A percentile compares a stretch with the other conserved stretches of the same genome.
phyloP scores from a whole-genome alignment of 2,888 invertebrate species.

The Pristionchus japonicus region DNA sequence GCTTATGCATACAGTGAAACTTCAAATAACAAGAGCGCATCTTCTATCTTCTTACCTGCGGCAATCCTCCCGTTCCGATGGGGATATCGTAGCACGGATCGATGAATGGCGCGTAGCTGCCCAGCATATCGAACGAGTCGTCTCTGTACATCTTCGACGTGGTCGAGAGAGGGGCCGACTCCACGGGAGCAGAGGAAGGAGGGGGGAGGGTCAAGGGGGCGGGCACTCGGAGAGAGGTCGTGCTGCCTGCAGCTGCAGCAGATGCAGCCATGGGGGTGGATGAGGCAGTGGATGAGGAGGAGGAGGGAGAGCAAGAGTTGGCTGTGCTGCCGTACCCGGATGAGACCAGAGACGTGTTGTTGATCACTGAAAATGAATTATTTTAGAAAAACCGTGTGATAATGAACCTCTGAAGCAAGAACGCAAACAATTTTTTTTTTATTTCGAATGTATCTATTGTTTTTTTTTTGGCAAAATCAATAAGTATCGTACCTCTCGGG shows the following conservation, averaged over 20 bases:
- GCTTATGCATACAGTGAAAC: too few species aligned
- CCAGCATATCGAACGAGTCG: neutral
- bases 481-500: neutral
- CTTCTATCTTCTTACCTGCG: conserved; percentile 6
- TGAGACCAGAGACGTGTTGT: neutral
- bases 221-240: neutral
- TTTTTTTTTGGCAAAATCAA: too few species aligned
- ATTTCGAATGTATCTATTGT: too few species aligned
- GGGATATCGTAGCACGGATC: conserved; percentile 28
- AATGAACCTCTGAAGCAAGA: too few species aligned
- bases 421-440: too few species aligned
- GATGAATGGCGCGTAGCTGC: conserved; percentile 40
- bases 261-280: neutral
- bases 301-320: conserved; percentile 10
- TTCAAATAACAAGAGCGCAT: too few species aligned
- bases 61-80: neutral
- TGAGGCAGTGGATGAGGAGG: neutral
- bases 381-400: too few species aligned
- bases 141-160: neutral
- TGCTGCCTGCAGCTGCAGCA: neutral
- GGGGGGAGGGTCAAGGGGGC: too few species aligned
- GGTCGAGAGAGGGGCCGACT: neutral
- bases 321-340: neutral
- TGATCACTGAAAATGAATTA: neutral
- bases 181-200: too few species aligned